phyloP scores from a whole-genome alignment of 2,113 vertebrate species.

The Plestiodon gilberti region DNA sequence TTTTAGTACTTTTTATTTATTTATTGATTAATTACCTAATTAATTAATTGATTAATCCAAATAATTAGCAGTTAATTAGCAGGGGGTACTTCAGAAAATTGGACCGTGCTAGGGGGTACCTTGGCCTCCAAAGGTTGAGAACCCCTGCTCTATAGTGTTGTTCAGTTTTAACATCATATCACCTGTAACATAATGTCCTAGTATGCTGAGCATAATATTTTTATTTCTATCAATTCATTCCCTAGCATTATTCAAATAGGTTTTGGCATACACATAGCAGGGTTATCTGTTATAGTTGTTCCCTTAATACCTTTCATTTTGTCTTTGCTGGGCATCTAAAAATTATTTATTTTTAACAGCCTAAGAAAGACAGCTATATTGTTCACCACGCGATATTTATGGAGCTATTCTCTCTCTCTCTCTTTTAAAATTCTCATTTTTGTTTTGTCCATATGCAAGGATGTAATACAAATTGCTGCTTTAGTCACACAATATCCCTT shows the following conservation, averaged over 20 bases:
- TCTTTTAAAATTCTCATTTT: slow-evolving; percentile 43
- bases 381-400: slow-evolving; percentile 61
- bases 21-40: too few relatives aligned
- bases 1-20: too few relatives aligned
- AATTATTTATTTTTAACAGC: slow-evolving; percentile 58
- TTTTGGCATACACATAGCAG: slow-evolving; percentile 36
- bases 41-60: too few relatives aligned
- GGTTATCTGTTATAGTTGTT: slow-evolving; percentile 41
- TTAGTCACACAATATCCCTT: background rate
- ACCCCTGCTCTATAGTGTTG: too few relatives aligned
- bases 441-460: slow-evolving; percentile 42
- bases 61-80: too few relatives aligned
- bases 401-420: slow-evolving; percentile 37
- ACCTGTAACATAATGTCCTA: background rate
- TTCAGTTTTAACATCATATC: background rate
- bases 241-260: background rate
- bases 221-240: background rate
- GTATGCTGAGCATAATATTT: background rate
- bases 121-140: too few relatives aligned
- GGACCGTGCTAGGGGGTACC: too few relatives aligned
- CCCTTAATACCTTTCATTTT: slow-evolving; percentile 65
- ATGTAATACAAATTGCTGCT: slow-evolving; percentile 18
- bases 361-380: slow-evolving; percentile 59
- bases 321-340: slow-evolving; percentile 56
- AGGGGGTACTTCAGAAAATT: too few relatives aligned